These are phyloP conservation scores for Mareca strepera DNA, from an alignment of 2,797 vertebrate species.

Conservation along the genomic window DNA sequence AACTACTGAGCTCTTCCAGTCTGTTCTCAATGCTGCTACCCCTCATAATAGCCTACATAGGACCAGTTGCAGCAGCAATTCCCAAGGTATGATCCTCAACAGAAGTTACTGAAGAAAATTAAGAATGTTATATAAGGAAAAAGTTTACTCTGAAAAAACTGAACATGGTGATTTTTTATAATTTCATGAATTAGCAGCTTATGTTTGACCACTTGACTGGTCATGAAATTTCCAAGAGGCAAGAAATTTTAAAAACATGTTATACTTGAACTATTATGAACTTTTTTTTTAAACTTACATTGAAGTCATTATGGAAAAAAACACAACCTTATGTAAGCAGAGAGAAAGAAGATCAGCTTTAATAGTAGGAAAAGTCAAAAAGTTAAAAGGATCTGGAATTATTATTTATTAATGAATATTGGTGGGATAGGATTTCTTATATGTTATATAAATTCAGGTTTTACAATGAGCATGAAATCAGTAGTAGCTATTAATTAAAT, in stretches of 20 bases:
- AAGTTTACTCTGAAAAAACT: not conserved
- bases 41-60: slow-evolving; percentile 97
- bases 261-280: not conserved
- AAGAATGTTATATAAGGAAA: not conserved
- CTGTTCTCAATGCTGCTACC: slow-evolving; percentile 98
- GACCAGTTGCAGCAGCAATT: slow-evolving; percentile 95
- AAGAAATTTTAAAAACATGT: not conserved
- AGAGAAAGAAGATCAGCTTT: not conserved
- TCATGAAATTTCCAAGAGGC: not conserved
- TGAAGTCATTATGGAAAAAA: not conserved
- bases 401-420: not conserved
- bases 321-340: not conserved
- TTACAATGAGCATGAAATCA: not conserved
- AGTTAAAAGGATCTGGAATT: not conserved
- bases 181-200: not conserved
- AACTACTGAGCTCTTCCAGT: slow-evolving; percentile 97
- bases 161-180: not conserved
- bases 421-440: not conserved
- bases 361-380: not conserved
- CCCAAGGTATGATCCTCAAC: slow-evolving; percentile 86
- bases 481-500: not conserved
- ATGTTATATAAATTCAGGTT: not conserved
- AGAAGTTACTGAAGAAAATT: not conserved
- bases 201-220: not conserved
- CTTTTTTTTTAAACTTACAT: not conserved